These are phyloP conservation scores for Netelia virgata DNA, from an alignment of 2,888 invertebrate species.

Conservation along the genomic window DNA sequence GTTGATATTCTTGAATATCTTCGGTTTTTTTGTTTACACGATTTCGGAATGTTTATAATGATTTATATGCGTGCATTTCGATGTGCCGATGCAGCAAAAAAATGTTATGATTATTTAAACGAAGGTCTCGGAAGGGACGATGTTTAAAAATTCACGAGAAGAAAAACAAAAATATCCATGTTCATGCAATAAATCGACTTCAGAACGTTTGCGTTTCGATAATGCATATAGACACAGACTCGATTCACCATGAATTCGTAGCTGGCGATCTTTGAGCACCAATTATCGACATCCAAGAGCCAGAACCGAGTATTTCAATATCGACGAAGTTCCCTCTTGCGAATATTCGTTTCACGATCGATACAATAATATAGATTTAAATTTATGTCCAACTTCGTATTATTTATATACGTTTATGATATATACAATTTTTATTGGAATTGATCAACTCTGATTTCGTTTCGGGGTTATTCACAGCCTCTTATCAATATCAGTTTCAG, in stretches of 20 bases:
- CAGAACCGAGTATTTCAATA: neutral
- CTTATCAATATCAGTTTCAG: slow-evolving; percentile 69
- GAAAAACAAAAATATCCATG: slow-evolving; percentile 17
- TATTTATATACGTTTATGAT: slow-evolving; percentile 48
- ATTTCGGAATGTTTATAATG: slow-evolving; percentile 55
- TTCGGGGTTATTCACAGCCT: slow-evolving; percentile 77
- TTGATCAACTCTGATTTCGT: slow-evolving; percentile 68
- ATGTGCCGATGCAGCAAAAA: slow-evolving; percentile 42
- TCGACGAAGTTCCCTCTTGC: neutral
- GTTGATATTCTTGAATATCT: slow-evolving; percentile 47
- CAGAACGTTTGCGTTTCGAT: slow-evolving; percentile 33
- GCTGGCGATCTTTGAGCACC: neutral
- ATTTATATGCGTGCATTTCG: slow-evolving; percentile 27
- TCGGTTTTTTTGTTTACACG: slow-evolving; percentile 33
- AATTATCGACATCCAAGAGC: neutral
- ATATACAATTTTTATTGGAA: slow-evolving; percentile 66
- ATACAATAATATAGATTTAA: slow-evolving; percentile 43
- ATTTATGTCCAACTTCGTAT: slow-evolving; percentile 36
- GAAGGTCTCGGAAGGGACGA: slow-evolving; percentile 16
- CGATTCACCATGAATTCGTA: slow-evolving; percentile 27
- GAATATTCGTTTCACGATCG: slow-evolving; percentile 12
- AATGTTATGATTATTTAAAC: neutral
- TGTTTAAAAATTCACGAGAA: slow-evolving; percentile 19
- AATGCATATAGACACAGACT: slow-evolving; percentile 43
- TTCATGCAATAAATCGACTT: slow-evolving; percentile 37